Evolutionary conservation across 2,113 vertebrate genomes (phyloP), one percentile per base, ranked within the genome.

Genomic region (Mixornis gularis): DNA sequence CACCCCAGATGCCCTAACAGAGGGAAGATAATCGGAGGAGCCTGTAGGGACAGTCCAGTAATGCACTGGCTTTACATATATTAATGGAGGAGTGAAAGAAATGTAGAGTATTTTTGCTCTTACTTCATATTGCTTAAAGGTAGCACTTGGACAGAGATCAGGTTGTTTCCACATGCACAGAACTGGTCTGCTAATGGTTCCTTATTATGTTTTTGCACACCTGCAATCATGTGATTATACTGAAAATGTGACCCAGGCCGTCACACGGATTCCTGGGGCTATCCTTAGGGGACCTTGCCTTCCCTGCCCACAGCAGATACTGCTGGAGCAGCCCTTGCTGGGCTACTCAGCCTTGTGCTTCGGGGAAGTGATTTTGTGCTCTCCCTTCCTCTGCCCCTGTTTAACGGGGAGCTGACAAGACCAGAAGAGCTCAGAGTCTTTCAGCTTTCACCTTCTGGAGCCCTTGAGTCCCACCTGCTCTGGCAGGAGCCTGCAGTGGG

Each of bases 121-220:
- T 78, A 20, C 34, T 89, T 93, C 71, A 60, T 79, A 27, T 72
- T 1, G 0, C 56, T 87, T 68, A 41, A 79, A 80, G 63, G 60
- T 66, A 65, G 63, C 34, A 9, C 48, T 91, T 89, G 81, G 87
- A 83, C 53, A 36, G 53, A 87, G 52, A 65, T 63, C 84, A 91
- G 18, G 68, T 64, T 49, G 27, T 85, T 94, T 88, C 79, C 79
- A 60, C 27, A 34, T 63, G 48, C 51, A 59, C 48, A 59, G 38
- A n/a, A 6, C 4, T 82, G 38, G 51, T 40, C 56, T 92, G 76
- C 63, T 80, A 58, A 92, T 89, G 36, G 43, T 29, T 85, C 36
- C 59, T 79, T 79, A 52, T 92, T 93, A 78, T 60, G 74, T 36
- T 83, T 93, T 91, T 78, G 60, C 91, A 80, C 81, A 92, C 79